Evolutionary conservation across 2,888 invertebrate genomes (phyloP), one percentile per base, ranked within the genome.

Genomic region (Stratiomys singularior): DNA sequence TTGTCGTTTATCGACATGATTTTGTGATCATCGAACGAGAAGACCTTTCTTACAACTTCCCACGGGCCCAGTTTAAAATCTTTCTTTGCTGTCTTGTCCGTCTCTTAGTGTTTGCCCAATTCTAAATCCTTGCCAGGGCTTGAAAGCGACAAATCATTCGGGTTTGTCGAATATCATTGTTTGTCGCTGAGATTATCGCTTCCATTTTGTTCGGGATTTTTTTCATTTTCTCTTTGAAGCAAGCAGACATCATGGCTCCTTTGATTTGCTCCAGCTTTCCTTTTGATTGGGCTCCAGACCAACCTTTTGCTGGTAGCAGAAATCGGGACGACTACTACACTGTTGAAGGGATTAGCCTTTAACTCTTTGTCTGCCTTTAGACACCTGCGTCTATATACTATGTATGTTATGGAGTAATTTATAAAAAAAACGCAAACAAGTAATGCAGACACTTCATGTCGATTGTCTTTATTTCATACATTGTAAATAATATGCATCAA

Each of bases 101-200:
- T 92, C n/a, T 88, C 86, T 1, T 89, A 86, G 13, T 88, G 87
- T 56, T 90, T 86, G 52, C 89, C 89, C 18, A 84, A 81, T 81
- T 89, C 88, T 2, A 90, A 86, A 0, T 86, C 84, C 69, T 89
- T 89, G 0, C 90, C 88, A 0, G 92, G 91, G 11, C 93, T 91
- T 89, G 94, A 92, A 89, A 99, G 88, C 0, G 96, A 93, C 78
- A 99, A 88, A 84, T 97, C 91, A 86, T 98, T 97, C 67, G 99
- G 90, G 96, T 93, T 88, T 99, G 98, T 0, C 99, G 89, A 80
- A 99, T 92, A 86, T 99, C 99, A 83, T 96, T 94, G 83, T 96
- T 96, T 13, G 97, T 93, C 0, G 95, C 93, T 11, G 90, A 88
- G 78, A 99, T 96, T 74, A 99, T 90, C 85, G 95, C 94, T 76